Evolutionary conservation across 2,888 invertebrate genomes (phyloP).

Genomic region (Panzeria rudis): DNA sequence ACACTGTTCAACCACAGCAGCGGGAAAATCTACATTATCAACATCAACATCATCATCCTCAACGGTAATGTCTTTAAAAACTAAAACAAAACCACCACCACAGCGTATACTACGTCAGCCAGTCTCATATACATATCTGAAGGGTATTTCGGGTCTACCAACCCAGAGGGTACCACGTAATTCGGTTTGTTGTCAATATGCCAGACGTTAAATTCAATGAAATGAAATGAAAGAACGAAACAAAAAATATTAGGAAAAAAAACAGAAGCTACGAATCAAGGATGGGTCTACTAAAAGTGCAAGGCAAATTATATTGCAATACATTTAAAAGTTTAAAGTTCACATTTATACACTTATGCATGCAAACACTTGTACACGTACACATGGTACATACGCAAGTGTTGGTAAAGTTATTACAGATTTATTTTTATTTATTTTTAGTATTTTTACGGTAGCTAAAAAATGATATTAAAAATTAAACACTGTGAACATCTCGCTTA

Average conservation of each 20-base stretch:
- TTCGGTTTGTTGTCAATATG: conserved; percentile 82
- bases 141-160: conserved; percentile 91
- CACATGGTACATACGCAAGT: background rate
- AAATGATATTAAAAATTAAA: no score
- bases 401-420: background rate
- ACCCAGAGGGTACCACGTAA: conserved; percentile 91
- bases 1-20: conserved; percentile 71
- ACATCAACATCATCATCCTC: conserved; percentile 71
- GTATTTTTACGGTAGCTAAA: no score
- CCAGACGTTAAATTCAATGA: conserved; percentile 78
- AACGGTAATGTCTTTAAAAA: conserved; percentile 71
- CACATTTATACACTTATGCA: conserved; percentile 7
- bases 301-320: conserved; percentile 25
- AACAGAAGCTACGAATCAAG: conserved; percentile 14
- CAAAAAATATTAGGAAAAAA: background rate
- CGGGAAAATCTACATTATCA: conserved; percentile 53
- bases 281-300: conserved; percentile 2
- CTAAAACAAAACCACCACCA: conserved; percentile 85
- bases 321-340: conserved; percentile 62
- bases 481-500: no score
- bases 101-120: conserved; percentile 91
- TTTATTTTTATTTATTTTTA: background rate
- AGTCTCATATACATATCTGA: conserved; percentile 91
- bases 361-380: background rate
- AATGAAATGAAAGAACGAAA: background rate